Base-by-base conservation (phyloP, 2,113 vertebrate genomes). In the Hippocampus mohnikei region DNA sequence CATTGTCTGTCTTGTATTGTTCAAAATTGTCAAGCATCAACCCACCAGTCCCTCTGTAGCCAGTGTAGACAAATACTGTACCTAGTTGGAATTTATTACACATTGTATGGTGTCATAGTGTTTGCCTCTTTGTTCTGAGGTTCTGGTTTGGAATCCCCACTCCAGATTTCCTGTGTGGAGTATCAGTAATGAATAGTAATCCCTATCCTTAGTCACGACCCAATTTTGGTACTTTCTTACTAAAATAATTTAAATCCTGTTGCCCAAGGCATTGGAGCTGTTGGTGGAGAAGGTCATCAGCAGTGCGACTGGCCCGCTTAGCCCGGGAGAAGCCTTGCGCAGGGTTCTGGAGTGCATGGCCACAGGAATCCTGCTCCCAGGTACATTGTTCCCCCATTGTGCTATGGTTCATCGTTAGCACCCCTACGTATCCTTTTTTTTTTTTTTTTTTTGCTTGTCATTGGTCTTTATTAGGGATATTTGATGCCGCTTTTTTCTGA, bases 201-300 rank as follows among this genome's bases (percentile, higher is more conserved):
- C 48, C 2, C 18, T 2, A 8, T 52, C 16, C 46, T 5, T 48
- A 4, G 46, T 48, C 16, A 1, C 13, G 5, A 48, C 15, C 46
- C 46, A 48, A 16, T 48, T 48, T 48, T 20, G 16, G 3, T 18
- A 48, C 15, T 48, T 18, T 16, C 5, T 52, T 20, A 52, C 18
- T 20, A 20, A 20, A 20, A 20, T 5, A 50, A 6, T 50, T 52
- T 8, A 21, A 23, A 55, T 50, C 67, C 1, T 78, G 23, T 62
- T 1, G 72, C 25, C 25, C 48, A 74, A 94, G 93, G 92, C 92
- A 3, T 81, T 88, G 90, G 91, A 94, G 79, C 86, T 93, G 71
- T 83, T 93, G 81, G 91, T 92, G 37, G 92, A 92, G 84, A 93
- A 94, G 70, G 84, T 87, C 9, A 89, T 91, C 67, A 94, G 93